A percentile compares a stretch with the other conserved stretches of the same genome.
phyloP scores from a whole-genome alignment of 2,797 vertebrate species.

The Sebastes baramenuke region DNA sequence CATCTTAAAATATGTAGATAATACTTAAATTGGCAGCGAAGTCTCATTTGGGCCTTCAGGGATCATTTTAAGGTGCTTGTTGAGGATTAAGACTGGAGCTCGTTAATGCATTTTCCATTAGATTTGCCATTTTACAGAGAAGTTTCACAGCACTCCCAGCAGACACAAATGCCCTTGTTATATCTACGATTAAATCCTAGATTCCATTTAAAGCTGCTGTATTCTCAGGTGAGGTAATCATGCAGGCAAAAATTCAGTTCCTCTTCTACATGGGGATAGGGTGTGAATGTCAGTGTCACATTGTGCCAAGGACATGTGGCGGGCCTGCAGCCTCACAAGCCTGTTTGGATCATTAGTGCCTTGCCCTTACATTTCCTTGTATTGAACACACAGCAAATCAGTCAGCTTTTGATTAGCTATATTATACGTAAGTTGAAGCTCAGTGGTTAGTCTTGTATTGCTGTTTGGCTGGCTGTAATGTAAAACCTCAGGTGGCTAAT shows the following conservation, averaged over 20 bases:
- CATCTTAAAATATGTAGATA: background rate
- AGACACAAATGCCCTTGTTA: constrained; percentile 30
- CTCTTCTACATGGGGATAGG: background rate
- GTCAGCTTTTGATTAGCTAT: background rate
- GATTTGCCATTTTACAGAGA: constrained; percentile 12
- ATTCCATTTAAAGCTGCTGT: constrained; percentile 18
- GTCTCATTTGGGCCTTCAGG: constrained; percentile 8
- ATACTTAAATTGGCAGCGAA: constrained; percentile 21
- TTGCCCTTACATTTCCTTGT: background rate
- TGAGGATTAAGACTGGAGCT: constrained; percentile 33
- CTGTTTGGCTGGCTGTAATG: background rate
- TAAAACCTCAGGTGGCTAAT: background rate
- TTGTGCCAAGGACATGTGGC: background rate
- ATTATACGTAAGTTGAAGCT: background rate
- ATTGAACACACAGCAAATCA: background rate
- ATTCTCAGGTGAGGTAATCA: constrained; percentile 19
- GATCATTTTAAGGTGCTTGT: constrained; percentile 34
- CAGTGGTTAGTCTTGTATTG: background rate
- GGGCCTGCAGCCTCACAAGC: background rate
- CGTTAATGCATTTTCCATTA: constrained; percentile 41
- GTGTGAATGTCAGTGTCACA: constrained; percentile 1
- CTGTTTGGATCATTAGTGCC: background rate
- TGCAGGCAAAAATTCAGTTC: background rate
- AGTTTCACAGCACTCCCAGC: constrained; percentile 22
- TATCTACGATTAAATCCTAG: constrained; percentile 16